Evolutionary conservation across 2,113 vertebrate genomes (phyloP).

Genomic region (Lagopus muta): DNA sequence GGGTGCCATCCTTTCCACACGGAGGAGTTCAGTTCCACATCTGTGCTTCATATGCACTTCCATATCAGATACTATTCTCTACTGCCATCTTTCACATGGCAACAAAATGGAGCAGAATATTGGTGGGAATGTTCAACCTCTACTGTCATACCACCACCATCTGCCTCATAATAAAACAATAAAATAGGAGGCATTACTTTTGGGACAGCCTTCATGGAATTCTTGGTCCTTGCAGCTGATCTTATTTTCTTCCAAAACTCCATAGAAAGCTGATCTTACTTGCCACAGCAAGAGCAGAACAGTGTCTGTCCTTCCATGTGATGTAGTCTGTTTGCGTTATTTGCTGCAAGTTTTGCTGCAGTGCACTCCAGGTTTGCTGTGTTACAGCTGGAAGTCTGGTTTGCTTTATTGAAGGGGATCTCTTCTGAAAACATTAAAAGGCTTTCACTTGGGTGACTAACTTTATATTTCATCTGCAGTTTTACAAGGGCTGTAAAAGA

Average conservation of each 20-base stretch:
- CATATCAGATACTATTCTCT: too few species aligned
- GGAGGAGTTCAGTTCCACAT: too few species aligned
- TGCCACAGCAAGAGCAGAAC: not conserved
- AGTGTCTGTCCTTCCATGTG: rapidly evolving
- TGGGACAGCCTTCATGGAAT: not conserved
- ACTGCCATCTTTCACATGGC: too few species aligned
- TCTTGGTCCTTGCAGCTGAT: not conserved
- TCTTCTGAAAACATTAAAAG: not conserved
- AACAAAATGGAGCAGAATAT: too few species aligned
- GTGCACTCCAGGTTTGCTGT: not conserved
- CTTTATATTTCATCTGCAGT: not conserved
- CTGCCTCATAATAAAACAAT: too few species aligned
- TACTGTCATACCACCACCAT: too few species aligned
- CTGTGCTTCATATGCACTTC: too few species aligned
- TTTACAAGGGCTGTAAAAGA: not conserved
- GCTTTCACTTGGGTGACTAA: not conserved
- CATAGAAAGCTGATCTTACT: not conserved
- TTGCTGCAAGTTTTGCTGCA: not conserved
- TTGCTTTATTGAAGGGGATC: not conserved
- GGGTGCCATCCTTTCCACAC: too few species aligned
- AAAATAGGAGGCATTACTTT: too few species aligned
- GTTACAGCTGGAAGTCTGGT: not conserved
- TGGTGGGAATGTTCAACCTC: too few species aligned
- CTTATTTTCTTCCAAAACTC: not conserved
- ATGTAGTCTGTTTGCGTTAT: not conserved